Conservation (phyloP, 2,888 invertebrate genomes). For the Neelides folsomi region DNA sequence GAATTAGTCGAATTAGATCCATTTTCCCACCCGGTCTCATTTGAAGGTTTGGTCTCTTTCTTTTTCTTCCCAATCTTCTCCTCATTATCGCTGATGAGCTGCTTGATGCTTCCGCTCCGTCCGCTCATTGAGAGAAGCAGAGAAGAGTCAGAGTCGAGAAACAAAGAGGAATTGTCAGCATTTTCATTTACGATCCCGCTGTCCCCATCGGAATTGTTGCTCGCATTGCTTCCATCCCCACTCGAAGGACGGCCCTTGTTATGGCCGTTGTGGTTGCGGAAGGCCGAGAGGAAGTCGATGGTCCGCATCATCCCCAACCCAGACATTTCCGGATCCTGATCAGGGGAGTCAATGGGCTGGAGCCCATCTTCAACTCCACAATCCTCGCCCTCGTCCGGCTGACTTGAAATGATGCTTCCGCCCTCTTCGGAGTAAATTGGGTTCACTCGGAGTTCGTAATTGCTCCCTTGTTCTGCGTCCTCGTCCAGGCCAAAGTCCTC, state of each 20-base stretch:
- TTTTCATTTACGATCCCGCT: slow-evolving; percentile 62
- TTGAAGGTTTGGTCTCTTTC: background rate
- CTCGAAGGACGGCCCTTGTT: background rate
- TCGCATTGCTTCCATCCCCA: slow-evolving; percentile 10
- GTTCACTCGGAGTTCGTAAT: slow-evolving; percentile 35
- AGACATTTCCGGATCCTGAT: background rate
- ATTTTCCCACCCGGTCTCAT: too few species aligned
- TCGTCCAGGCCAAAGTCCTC: slow-evolving; percentile 49
- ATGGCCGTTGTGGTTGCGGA: too few species aligned
- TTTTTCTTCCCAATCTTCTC: background rate
- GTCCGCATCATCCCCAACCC: too few species aligned
- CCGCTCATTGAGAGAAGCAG: slow-evolving; percentile 7
- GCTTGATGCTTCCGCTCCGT: background rate
- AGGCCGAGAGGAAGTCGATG: too few species aligned
- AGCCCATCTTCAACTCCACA: slow-evolving; percentile 4
- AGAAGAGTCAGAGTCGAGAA: slow-evolving; percentile 33
- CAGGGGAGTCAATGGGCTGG: background rate
- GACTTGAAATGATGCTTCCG: slow-evolving; percentile 5
- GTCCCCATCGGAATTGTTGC: slow-evolving; percentile 49
- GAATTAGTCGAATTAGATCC: too few species aligned
- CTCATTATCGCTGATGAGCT: slow-evolving; percentile 5
- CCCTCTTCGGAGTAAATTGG: slow-evolving; percentile 50
- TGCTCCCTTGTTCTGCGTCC: slow-evolving; percentile 5
- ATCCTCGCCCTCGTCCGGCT: slow-evolving; percentile 8
- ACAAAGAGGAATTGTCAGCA: slow-evolving; percentile 53